Evolutionary conservation across 2,888 invertebrate species (phyloP).

Genomic region (Xestobium rufovillosum): DNA sequence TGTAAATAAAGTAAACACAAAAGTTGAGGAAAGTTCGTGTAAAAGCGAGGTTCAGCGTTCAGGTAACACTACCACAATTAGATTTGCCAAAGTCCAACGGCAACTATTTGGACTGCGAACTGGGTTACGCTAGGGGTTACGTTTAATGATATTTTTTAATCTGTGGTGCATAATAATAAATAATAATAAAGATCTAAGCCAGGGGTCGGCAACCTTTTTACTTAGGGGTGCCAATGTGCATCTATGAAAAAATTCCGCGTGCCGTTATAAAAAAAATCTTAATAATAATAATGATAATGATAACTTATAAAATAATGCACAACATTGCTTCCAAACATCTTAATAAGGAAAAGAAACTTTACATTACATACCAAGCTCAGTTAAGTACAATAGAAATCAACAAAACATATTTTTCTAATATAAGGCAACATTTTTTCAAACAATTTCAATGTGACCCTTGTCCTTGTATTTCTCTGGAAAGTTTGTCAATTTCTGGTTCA

Average conservation of each 20-base stretch:
- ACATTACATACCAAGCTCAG: neutral
- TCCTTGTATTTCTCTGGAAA: slow-evolving; percentile 12
- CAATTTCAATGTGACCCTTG: slow-evolving; percentile 14
- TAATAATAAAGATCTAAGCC: no score
- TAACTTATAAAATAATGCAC: neutral
- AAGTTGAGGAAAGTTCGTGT: no score
- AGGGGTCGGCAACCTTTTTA: slow-evolving; percentile 17
- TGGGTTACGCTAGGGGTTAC: no score
- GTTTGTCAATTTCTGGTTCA: slow-evolving; percentile 15
- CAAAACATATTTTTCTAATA: slow-evolving; percentile 2
- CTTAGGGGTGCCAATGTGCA: slow-evolving; percentile 13
- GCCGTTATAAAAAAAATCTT: slow-evolving; percentile 12
- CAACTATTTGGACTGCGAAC: no score
- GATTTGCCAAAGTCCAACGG: no score
- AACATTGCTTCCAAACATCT: neutral
- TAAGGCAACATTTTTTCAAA: slow-evolving; percentile 7
- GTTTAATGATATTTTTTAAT: no score
- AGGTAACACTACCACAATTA: no score
- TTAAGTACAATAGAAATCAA: no score
- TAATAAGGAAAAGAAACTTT: slow-evolving; percentile 2
- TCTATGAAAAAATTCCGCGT: slow-evolving; percentile 12
- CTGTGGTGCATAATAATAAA: no score
- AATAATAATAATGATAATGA: neutral
- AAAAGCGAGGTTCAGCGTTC: no score
- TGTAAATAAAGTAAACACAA: no score